phyloP scores from a whole-genome alignment of 1,140 invertebrate species.

The Drosophila nigromelanica region DNA sequence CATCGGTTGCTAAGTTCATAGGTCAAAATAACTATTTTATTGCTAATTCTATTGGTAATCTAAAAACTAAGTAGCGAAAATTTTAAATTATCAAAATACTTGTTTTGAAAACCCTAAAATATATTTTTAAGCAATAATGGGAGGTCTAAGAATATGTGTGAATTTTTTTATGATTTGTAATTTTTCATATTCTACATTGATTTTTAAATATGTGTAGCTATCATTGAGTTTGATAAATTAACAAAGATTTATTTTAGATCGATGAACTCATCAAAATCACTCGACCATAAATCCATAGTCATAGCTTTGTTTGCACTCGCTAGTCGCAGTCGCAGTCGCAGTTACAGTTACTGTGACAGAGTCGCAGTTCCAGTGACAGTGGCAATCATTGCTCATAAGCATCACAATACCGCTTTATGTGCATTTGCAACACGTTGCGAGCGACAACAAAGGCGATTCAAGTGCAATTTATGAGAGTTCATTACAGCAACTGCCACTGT shows the following conservation, averaged over 20 bases:
- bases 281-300: conserved; percentile 11
- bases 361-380: neutral
- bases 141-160: no score
- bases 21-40: neutral
- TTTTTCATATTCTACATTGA: no score
- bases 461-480: conserved; percentile 45
- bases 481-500: conserved; percentile 53
- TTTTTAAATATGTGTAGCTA: no score
- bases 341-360: neutral
- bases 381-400: conserved; percentile 14
- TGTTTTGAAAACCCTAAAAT: no score
- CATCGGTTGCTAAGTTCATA: neutral
- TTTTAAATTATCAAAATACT: no score
- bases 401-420: conserved; percentile 20
- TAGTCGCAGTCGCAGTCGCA: neutral
- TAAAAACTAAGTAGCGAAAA: no score
- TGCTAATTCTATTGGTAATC: neutral
- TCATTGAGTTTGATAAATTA: conserved; percentile 4
- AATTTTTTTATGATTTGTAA: no score
- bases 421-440: conserved; percentile 45
- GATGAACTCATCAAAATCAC: conserved; percentile 16
- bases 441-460: conserved; percentile 51
- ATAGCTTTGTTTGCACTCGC: conserved; percentile 6
- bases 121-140: no score
- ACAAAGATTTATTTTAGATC: neutral